These are phyloP conservation scores for Xyliphius kryptos DNA, from an alignment of 2,113 vertebrate genomes.

Conservation along the genomic window DNA sequence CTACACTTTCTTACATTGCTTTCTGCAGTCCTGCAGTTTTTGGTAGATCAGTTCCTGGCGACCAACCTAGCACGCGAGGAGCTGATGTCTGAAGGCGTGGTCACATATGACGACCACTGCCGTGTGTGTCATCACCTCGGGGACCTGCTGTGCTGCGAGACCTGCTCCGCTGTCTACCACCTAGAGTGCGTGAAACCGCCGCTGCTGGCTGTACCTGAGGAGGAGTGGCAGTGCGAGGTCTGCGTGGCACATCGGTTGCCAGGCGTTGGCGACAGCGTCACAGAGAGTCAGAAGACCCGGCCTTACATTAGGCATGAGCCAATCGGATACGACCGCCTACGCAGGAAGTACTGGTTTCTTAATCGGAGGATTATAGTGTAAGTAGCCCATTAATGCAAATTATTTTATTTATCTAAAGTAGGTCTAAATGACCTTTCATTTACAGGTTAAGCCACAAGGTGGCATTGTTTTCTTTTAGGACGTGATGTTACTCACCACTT, in stretches of 20 bases:
- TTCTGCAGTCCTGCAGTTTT: constrained; percentile 79
- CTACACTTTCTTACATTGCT: neutral
- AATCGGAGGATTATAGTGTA: constrained; percentile 92
- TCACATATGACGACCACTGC: constrained; percentile 95
- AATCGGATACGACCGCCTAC: constrained; percentile 87
- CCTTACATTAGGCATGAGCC: constrained; percentile 94
- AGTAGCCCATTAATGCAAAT: no score
- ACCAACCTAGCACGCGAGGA: constrained; percentile 96
- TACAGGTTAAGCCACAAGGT: neutral
- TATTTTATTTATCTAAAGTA: neutral
- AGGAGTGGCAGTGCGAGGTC: constrained; percentile 98
- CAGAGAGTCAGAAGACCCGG: constrained; percentile 90
- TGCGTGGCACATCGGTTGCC: constrained; percentile 93
- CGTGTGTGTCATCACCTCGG: constrained; percentile 95
- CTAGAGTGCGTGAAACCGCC: constrained; percentile 95
- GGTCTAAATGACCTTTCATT: neutral
- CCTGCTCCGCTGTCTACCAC: constrained; percentile 93
- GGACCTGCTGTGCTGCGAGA: constrained; percentile 96
- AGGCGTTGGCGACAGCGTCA: constrained; percentile 90
- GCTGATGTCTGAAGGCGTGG: constrained; percentile 92
- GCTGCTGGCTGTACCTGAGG: constrained; percentile 87
- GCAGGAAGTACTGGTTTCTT: constrained; percentile 97
- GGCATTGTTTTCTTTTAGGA: neutral
- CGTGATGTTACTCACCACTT: no score
- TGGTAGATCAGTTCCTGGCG: constrained; percentile 96